Evolutionary conservation across 2,113 vertebrate genomes (phyloP).

Genomic region (Paradisaea rubra): DNA sequence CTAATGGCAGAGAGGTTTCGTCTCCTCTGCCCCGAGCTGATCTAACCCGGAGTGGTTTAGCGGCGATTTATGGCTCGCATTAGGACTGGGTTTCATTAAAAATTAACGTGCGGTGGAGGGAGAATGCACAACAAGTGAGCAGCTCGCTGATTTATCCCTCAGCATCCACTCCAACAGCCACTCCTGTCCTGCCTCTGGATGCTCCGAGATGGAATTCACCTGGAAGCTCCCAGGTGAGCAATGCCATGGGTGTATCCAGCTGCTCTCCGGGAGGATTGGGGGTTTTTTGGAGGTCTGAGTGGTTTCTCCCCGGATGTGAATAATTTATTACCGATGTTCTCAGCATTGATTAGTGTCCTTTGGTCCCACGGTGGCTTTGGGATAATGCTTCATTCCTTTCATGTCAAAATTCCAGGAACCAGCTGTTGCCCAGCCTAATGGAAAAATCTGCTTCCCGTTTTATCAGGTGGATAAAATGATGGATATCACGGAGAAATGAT

Average conservation of each 20-base stretch:
- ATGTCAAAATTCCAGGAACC: slow-evolving; percentile 60
- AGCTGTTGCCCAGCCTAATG: slow-evolving; percentile 40
- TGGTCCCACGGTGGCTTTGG: slow-evolving; percentile 63
- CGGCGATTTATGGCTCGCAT: slow-evolving; percentile 77
- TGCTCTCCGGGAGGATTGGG: neutral
- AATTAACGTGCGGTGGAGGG: slow-evolving; percentile 73
- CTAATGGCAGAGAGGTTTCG: slow-evolving; percentile 70
- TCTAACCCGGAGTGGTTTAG: slow-evolving; percentile 70
- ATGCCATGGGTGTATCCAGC: neutral
- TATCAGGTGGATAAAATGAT: neutral
- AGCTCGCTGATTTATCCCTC: slow-evolving; percentile 37
- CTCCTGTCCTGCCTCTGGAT: neutral
- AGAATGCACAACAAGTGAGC: slow-evolving; percentile 58
- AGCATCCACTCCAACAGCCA: neutral
- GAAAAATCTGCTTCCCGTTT: slow-evolving; percentile 51
- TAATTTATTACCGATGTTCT: slow-evolving; percentile 72
- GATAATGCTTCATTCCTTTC: slow-evolving; percentile 54
- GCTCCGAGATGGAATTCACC: neutral
- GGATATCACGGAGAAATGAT: neutral
- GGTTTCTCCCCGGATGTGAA: slow-evolving; percentile 67
- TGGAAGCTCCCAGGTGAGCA: slow-evolving; percentile 45
- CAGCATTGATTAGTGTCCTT: slow-evolving; percentile 67
- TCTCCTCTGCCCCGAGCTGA: slow-evolving; percentile 42
- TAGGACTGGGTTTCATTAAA: slow-evolving; percentile 75
- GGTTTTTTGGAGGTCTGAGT: slow-evolving; percentile 60